These are phyloP conservation scores for Drosophila phalerata DNA, from an alignment of 2,888 invertebrate genomes.

Conservation along the genomic window DNA sequence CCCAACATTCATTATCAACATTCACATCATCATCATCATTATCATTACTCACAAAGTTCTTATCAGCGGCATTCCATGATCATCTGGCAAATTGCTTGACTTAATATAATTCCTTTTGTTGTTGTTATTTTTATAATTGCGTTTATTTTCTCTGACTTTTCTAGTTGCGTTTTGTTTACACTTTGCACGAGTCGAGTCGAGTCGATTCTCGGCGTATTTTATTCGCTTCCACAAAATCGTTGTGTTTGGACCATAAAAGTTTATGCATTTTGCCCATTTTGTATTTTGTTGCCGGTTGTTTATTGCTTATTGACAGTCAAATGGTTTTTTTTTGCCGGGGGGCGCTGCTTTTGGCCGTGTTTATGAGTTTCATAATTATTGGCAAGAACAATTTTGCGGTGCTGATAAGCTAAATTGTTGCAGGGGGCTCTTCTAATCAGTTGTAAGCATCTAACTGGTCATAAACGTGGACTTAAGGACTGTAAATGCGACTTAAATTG, in stretches of 20 bases:
- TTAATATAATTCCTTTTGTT: constrained; percentile 13
- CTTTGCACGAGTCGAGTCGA: constrained; percentile 7
- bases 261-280: constrained; percentile 52
- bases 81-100: constrained; percentile 44
- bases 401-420: constrained; percentile 12
- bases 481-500: background rate
- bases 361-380: constrained; percentile 25
- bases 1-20: constrained; percentile 8
- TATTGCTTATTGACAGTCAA: constrained; percentile 37
- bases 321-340: constrained; percentile 4
- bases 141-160: constrained; percentile 2
- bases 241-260: constrained; percentile 58
- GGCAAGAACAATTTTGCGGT: background rate
- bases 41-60: constrained; percentile 9
- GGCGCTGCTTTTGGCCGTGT: constrained; percentile 23
- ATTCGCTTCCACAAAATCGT: constrained; percentile 27
- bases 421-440: background rate
- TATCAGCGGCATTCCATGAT: constrained; percentile 52
- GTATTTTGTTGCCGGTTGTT: constrained; percentile 33
- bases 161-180: constrained; percentile 28
- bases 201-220: constrained; percentile 11
- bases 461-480: background rate
- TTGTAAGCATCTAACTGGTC: constrained; percentile 3
- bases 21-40: background rate
- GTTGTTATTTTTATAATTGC: constrained; percentile 6